Conservation (phyloP, 2,797 vertebrate species). For the Oophaga sylvatica region DNA sequence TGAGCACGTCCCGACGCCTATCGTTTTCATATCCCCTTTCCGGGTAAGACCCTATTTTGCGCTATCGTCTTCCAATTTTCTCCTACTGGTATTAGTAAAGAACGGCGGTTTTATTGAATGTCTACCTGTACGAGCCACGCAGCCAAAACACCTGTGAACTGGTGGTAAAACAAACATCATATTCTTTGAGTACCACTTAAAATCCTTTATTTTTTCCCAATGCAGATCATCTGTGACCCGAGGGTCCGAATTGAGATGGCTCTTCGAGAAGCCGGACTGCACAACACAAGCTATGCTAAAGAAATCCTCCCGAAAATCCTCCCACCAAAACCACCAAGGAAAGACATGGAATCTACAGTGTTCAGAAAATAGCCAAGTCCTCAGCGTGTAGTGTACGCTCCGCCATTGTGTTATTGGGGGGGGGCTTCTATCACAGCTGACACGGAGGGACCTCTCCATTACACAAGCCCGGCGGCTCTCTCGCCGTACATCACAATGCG, state of each 20-base stretch:
- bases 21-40: no score
- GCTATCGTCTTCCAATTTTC: no score
- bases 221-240: slow-evolving; percentile 89
- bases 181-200: not conserved
- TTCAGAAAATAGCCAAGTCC: slow-evolving; percentile 71
- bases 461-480: not conserved
- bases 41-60: no score
- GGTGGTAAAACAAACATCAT: no score
- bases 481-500: not conserved
- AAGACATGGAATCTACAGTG: slow-evolving; percentile 80
- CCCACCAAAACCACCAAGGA: slow-evolving; percentile 85
- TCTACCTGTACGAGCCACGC: no score
- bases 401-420: slow-evolving; percentile 7
- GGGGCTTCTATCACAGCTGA: not conserved
- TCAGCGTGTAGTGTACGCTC: not conserved
- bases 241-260: slow-evolving; percentile 86
- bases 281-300: slow-evolving; percentile 83
- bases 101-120: no score
- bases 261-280: slow-evolving; percentile 88
- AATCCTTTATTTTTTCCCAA: not conserved
- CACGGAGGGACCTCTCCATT: not conserved
- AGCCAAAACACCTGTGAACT: no score
- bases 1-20: no score
- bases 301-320: slow-evolving; percentile 81
- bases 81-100: no score